Base-by-base conservation (phyloP, 2,797 vertebrate genomes). In the Crocidura indochinensis region DNA sequence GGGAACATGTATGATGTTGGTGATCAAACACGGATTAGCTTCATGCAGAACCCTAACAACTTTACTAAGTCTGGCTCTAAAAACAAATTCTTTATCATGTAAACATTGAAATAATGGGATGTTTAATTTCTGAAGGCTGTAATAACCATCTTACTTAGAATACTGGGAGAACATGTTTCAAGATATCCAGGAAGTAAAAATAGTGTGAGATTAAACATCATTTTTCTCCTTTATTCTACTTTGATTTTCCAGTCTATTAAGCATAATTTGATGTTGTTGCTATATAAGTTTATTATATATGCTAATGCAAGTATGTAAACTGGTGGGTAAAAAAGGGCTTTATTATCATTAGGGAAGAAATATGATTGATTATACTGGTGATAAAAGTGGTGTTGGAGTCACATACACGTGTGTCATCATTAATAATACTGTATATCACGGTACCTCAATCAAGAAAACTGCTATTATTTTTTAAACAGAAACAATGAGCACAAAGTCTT, bases 251-350 rank as follows among this genome's bases (percentile, higher is more conserved):
- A 53, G 17, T 56, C 4, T 78, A 53, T 69, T 89, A 14, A 44
- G 60, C 10, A 88, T 3, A 56, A 19, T 69, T n/a, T 29, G 75
- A 69, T 78, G 72, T 81, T 79, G 80, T 89, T 91, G 75, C 82
- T 69, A 77, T 20, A 29, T 74, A 38, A 53, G 83, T 49, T 88
- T n/a, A 38, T 38, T 60, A 19, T 69, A n/a, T 51, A 22, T 60
- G 69, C 2, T 77, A 91, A 78, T 51, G 47, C 78, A 93, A 77
- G 4, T 47, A 87, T 62, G 10, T 83, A 0, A 26, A 82, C 88
- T 87, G 15, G 67, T 22, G 64, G 73, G 67, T 69, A 26, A 10
- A 67, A 62, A 27, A 24, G 62, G 62, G 68, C 56, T 20, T 60
- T 60, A 5, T 17, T 17, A 8, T 19, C 3, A 60, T 20, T 60